Percentiles rank a stretch among this genome's conserved stretches.
Evolutionary conservation across 2,888 invertebrate genomes (phyloP).

Genomic region (Phorcus lineatus): DNA sequence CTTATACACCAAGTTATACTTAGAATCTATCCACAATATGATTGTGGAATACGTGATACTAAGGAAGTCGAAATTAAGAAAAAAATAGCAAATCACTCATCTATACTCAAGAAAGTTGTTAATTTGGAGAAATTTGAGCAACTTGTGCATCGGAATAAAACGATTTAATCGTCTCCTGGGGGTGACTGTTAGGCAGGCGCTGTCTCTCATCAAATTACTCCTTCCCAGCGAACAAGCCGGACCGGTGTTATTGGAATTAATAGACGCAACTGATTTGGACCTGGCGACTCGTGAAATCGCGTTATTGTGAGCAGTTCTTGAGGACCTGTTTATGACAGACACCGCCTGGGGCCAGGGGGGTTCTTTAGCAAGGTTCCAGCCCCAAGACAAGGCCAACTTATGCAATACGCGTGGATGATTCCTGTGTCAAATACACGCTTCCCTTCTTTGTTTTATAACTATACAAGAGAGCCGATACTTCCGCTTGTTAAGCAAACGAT

Average conservation of each 20-base stretch:
- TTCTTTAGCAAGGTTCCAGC: no score
- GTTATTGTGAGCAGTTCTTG: conserved; percentile 5
- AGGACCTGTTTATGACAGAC: conserved; percentile 16
- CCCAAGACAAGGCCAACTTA: no score
- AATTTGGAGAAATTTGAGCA: conserved; percentile 22
- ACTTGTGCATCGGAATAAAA: conserved; percentile 23
- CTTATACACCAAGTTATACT: no score
- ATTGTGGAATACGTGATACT: no score
- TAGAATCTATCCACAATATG: no score
- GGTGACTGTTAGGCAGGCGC: not conserved
- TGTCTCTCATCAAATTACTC: conserved; percentile 27
- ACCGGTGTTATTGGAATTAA: conserved; percentile 33
- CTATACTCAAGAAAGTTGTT: conserved; percentile 12
- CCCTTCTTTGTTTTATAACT: no score
- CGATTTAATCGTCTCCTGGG: conserved; percentile 26
- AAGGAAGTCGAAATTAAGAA: not conserved
- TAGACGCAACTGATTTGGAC: conserved; percentile 24
- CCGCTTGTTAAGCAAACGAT: no score
- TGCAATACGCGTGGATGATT: no score
- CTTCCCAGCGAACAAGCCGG: conserved; percentile 26
- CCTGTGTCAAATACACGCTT: no score
- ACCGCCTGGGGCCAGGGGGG: not conserved
- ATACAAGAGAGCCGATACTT: no score
- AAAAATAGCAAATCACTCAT: conserved; percentile 12
- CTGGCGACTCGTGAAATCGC: conserved; percentile 22